A percentile compares a stretch with the other conserved stretches of the same genome.
Conservation (phyloP, 2,888 invertebrate genomes). For the Rugalucina vietnamica region DNA sequence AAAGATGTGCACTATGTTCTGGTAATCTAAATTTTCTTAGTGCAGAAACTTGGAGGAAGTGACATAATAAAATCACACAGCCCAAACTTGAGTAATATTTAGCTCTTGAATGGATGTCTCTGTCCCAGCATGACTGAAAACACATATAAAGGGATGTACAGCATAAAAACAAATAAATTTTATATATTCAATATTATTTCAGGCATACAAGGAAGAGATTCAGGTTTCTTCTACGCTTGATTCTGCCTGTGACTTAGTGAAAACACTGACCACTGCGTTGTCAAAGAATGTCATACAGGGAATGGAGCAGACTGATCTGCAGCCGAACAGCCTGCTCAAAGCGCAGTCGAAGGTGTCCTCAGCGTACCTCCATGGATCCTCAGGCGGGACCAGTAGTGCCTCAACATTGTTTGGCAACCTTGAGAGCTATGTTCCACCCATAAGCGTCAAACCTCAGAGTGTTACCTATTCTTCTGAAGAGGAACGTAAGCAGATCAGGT, state of each 20-base stretch:
- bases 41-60: too few relatives aligned
- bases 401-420: conserved; percentile 43
- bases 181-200: too few relatives aligned
- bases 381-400: conserved; percentile 39
- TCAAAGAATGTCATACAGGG: conserved; percentile 59
- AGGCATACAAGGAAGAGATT: conserved; percentile 70
- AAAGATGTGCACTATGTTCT: too few relatives aligned
- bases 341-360: conserved; percentile 60
- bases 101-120: too few relatives aligned
- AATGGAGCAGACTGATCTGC: conserved; percentile 58
- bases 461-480: conserved; percentile 34
- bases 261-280: conserved; percentile 56
- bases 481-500: conserved; percentile 55
- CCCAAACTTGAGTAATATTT: too few relatives aligned
- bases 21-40: too few relatives aligned
- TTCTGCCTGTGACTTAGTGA: conserved; percentile 35
- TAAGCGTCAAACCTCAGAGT: conserved; percentile 34
- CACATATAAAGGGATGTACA: too few relatives aligned
- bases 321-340: conserved; percentile 59
- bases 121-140: too few relatives aligned
- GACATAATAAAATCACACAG: too few relatives aligned
- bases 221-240: conserved; percentile 57
- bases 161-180: too few relatives aligned
- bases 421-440: conserved; percentile 42
- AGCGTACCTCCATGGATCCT: conserved; percentile 39